A percentile compares a stretch with the other conserved stretches of the same genome.
These are phyloP conservation scores for Phaetusa simplex DNA, from an alignment of 2,113 vertebrate genomes.

Conservation along the genomic window DNA sequence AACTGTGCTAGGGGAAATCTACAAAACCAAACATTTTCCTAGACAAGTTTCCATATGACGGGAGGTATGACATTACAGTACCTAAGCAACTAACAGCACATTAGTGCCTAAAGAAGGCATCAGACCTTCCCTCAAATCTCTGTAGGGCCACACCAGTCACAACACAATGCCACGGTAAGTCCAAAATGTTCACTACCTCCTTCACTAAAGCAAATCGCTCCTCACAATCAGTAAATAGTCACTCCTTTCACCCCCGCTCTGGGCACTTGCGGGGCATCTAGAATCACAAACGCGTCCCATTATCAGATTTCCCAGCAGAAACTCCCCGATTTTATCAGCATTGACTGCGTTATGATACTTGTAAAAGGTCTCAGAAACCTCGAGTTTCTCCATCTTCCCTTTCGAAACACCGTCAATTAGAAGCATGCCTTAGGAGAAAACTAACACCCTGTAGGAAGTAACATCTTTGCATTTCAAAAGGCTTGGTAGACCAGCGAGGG, in stretches of 20 bases:
- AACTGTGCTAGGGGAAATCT: neutral
- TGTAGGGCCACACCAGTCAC: neutral
- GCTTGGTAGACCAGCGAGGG: neutral
- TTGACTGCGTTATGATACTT: fast-evolving
- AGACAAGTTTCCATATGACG: neutral
- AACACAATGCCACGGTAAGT: fast-evolving
- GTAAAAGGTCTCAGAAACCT: neutral
- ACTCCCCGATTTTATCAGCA: neutral
- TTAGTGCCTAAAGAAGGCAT: neutral
- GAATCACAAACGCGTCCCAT: neutral
- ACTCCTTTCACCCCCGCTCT: neutral
- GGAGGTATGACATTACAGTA: neutral
- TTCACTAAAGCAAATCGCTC: neutral
- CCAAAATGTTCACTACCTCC: neutral
- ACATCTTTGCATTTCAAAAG: neutral
- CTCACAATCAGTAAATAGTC: neutral
- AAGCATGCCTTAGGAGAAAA: neutral
- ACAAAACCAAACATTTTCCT: neutral
- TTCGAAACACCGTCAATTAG: neutral
- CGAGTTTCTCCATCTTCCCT: neutral
- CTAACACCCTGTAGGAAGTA: neutral
- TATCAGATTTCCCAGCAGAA: neutral
- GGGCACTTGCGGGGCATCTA: neutral
- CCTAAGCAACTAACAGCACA: neutral
- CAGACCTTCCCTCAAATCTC: neutral